phyloP scores from a whole-genome alignment of 2,113 vertebrate genomes.

The Thamnophis sirtalis region DNA sequence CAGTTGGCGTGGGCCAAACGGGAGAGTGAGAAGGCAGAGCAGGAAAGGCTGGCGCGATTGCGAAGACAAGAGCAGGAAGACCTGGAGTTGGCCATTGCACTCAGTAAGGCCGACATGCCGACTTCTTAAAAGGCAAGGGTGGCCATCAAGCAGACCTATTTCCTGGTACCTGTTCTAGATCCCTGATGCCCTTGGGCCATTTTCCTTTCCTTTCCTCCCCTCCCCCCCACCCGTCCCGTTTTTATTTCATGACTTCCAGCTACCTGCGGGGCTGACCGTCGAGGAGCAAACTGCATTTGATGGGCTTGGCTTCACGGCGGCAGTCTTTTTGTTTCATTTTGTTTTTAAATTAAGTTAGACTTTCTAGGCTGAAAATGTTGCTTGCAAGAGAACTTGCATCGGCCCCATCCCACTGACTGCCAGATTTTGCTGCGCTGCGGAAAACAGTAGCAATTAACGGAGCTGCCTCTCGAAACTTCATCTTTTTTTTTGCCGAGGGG shows the following conservation, averaged over 20 bases:
- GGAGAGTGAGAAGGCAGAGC: constrained; percentile 92
- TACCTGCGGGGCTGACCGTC: constrained; percentile 10
- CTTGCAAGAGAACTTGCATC: constrained; percentile 36
- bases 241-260: constrained; percentile 9
- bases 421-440: not conserved
- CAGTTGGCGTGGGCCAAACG: constrained; percentile 98
- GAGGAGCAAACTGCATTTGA: not conserved
- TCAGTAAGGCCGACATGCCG: constrained; percentile 98
- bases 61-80: constrained; percentile 96
- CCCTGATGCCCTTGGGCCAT: not conserved
- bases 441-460: constrained; percentile 22
- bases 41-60: constrained; percentile 87
- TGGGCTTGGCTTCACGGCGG: not conserved
- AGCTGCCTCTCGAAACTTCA: not conserved
- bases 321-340: not conserved
- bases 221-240: not conserved
- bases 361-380: constrained; percentile 45
- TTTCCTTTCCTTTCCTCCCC: accelerated
- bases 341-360: not conserved
- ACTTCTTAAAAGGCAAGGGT: constrained; percentile 70
- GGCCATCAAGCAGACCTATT: not conserved
- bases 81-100: constrained; percentile 93
- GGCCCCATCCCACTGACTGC: not conserved
- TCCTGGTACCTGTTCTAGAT: constrained; percentile 24
- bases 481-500: not conserved